Conservation (phyloP, 2,113 vertebrate species). For the Oxyruncus cristatus region DNA sequence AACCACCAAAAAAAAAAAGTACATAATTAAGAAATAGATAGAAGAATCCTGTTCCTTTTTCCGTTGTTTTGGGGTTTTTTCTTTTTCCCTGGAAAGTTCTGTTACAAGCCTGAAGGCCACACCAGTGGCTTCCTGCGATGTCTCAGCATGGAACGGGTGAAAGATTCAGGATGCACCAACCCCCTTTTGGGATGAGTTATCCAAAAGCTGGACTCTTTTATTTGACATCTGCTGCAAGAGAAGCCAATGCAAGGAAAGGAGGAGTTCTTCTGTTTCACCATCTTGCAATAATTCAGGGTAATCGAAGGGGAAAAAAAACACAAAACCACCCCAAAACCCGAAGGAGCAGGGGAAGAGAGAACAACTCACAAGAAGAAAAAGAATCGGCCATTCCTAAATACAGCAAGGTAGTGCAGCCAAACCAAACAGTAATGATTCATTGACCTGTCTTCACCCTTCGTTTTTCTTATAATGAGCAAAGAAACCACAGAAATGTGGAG, state of each 20-base stretch:
- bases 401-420: not conserved
- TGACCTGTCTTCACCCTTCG: slow-evolving; percentile 66
- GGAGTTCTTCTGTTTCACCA: slow-evolving; percentile 48
- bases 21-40: not conserved
- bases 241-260: slow-evolving; percentile 33
- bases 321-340: slow-evolving; percentile 42
- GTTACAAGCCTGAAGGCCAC: not conserved
- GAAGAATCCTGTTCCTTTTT: not conserved
- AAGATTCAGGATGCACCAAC: not conserved
- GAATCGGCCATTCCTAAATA: slow-evolving; percentile 47
- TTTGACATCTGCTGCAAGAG: slow-evolving; percentile 59
- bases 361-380: slow-evolving; percentile 33
- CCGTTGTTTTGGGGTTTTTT: not conserved
- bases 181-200: slow-evolving; percentile 1
- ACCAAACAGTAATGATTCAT: slow-evolving; percentile 68
- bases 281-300: slow-evolving; percentile 69
- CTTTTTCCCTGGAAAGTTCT: not conserved
- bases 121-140: not conserved
- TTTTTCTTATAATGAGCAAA: slow-evolving; percentile 66
- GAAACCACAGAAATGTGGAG: slow-evolving; percentile 50
- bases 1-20: not conserved
- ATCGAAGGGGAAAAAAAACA: not conserved
- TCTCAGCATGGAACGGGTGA: not conserved
- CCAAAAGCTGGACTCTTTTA: slow-evolving; percentile 14
- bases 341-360: slow-evolving; percentile 23